These are phyloP conservation scores for Liparis tanakae DNA, from an alignment of 2,797 vertebrate genomes.

Conservation along the genomic window DNA sequence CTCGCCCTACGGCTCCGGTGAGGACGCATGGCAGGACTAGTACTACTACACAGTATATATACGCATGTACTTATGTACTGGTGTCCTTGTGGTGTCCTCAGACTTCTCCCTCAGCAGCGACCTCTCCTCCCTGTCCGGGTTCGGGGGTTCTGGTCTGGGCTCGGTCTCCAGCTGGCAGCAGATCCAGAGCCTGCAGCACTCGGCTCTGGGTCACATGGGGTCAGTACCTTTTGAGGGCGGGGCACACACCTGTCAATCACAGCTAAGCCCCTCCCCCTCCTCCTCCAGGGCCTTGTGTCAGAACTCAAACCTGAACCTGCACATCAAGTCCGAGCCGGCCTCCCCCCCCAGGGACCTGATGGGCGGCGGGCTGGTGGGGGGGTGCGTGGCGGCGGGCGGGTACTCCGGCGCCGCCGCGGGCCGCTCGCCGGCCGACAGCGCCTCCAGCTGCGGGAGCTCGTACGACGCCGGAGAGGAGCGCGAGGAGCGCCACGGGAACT, in stretches of 20 bases:
- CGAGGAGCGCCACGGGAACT: slow-evolving; percentile 92
- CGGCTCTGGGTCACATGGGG: slow-evolving; percentile 93
- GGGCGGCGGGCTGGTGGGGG: slow-evolving; percentile 46
- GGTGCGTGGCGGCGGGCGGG: slow-evolving; percentile 32
- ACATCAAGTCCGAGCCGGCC: slow-evolving; percentile 98
- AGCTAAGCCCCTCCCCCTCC: slow-evolving; percentile 63
- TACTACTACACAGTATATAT: too few relatives aligned
- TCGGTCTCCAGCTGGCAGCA: slow-evolving; percentile 94
- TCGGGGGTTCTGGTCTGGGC: slow-evolving; percentile 90
- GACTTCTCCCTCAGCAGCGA: slow-evolving; percentile 81
- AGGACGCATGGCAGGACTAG: too few relatives aligned
- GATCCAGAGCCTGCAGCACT: slow-evolving; percentile 91
- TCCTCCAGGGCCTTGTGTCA: slow-evolving; percentile 94
- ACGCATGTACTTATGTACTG: too few relatives aligned
- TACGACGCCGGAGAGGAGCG: slow-evolving; percentile 94
- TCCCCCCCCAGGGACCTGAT: slow-evolving; percentile 93
- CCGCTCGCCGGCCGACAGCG: slow-evolving; percentile 93
- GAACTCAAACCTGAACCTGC: slow-evolving; percentile 95
- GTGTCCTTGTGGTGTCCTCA: slow-evolving; percentile 25
- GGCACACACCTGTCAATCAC: neutral
- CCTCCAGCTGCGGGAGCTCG: slow-evolving; percentile 97
- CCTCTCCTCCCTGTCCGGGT: slow-evolving; percentile 90
- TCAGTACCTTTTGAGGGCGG: slow-evolving; percentile 74
- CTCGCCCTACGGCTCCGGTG: too few relatives aligned
- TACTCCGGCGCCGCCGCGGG: slow-evolving; percentile 74